Evolutionary conservation across 2,113 vertebrate genomes (phyloP).

Genomic region (Syngnathoides biaculeatus): DNA sequence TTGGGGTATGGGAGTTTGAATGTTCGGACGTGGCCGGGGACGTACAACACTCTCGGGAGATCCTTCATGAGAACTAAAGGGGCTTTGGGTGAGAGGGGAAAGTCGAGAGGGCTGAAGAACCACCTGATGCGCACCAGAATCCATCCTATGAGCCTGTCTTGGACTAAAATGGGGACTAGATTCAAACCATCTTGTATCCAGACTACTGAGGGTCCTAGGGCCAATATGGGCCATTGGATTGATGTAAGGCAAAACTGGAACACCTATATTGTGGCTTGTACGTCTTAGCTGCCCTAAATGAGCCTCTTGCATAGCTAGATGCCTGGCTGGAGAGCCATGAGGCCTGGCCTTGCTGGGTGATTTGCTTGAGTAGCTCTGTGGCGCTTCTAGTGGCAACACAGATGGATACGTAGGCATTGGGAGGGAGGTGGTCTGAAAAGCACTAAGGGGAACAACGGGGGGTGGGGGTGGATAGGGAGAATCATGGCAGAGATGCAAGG

Average conservation of each 20-base stretch:
- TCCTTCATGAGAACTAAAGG: slow-evolving; percentile 88
- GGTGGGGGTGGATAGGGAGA: slow-evolving; percentile 74
- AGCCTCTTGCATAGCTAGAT: slow-evolving; percentile 95
- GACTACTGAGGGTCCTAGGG: slow-evolving; percentile 89
- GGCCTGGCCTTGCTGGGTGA: slow-evolving; percentile 84
- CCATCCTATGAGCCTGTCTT: slow-evolving; percentile 87
- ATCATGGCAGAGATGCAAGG: slow-evolving; percentile 79
- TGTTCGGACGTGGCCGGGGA: slow-evolving; percentile 86
- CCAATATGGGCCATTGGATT: slow-evolving; percentile 86
- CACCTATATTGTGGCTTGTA: slow-evolving; percentile 94
- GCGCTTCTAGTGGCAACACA: slow-evolving; percentile 87
- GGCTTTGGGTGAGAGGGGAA: slow-evolving; percentile 96
- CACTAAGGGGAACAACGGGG: slow-evolving; percentile 82
- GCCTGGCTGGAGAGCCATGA: slow-evolving; percentile 85
- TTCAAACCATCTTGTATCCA: slow-evolving; percentile 97
- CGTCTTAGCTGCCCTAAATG: slow-evolving; percentile 97
- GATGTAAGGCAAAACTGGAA: slow-evolving; percentile 97
- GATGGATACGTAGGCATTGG: slow-evolving; percentile 91
- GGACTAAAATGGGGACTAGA: slow-evolving; percentile 90
- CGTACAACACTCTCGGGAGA: slow-evolving; percentile 92
- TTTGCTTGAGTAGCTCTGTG: slow-evolving; percentile 86
- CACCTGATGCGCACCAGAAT: slow-evolving; percentile 95
- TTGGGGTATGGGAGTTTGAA: slow-evolving; percentile 79
- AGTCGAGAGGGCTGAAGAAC: slow-evolving; percentile 97
- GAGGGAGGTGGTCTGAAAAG: slow-evolving; percentile 82